phyloP scores from a whole-genome alignment of 1,140 invertebrate genomes.

The Brachionus paranguensis region DNA sequence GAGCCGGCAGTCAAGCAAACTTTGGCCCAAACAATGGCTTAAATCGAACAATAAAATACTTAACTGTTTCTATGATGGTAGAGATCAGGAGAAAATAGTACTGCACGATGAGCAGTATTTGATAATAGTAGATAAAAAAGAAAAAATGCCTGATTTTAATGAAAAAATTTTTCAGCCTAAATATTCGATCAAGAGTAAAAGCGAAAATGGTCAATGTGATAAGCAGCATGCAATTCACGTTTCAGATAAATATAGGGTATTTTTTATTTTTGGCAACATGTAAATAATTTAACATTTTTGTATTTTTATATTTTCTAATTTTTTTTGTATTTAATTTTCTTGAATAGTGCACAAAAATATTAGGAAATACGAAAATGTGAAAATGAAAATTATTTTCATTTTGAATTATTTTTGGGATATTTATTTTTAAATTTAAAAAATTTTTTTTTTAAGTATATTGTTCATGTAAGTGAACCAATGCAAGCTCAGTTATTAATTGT shows the following conservation, averaged over 20 bases:
- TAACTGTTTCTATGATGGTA: not conserved
- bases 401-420: no score
- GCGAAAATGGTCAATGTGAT: not conserved
- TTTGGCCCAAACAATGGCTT: conserved; percentile 19
- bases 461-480: conserved; percentile 14
- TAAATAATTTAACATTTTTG: no score
- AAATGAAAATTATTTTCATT: no score
- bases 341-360: no score
- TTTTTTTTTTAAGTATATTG: conserved; percentile 15
- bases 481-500: conserved; percentile 1
- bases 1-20: not conserved
- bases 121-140: conserved; percentile 8
- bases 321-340: no score
- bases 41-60: not conserved
- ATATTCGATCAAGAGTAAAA: not conserved
- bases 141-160: conserved; percentile 34
- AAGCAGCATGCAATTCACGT: conserved; percentile 8
- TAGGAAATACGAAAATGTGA: no score
- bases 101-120: conserved; percentile 34
- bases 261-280: not conserved
- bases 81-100: not conserved
- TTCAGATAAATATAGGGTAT: conserved; percentile 26
- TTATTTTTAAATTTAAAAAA: not conserved
- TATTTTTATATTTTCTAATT: not conserved
- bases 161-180: conserved; percentile 28